These are phyloP conservation scores for Pelvicachromis taeniatus DNA, from an alignment of 2,113 vertebrate species.

Conservation along the genomic window DNA sequence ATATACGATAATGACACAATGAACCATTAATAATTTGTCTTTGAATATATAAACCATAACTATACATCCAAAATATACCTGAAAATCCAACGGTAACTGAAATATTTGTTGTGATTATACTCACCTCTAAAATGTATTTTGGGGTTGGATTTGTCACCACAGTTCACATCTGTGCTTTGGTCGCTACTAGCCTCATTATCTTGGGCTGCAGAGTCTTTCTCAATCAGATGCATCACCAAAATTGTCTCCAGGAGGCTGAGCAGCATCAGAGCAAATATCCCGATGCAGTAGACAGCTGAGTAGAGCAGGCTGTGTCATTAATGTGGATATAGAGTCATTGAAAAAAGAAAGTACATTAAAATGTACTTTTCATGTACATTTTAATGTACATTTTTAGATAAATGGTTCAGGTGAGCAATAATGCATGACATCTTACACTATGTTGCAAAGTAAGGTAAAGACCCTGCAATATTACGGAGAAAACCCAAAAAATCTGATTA, in stretches of 20 bases:
- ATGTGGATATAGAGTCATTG: neutral
- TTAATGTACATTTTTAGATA: too few species aligned
- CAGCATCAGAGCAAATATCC: neutral
- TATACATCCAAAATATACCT: neutral
- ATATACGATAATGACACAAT: neutral
- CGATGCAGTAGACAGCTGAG: neutral
- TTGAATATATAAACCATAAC: neutral
- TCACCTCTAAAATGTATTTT: neutral
- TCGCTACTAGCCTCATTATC: neutral
- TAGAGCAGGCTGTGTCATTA: neutral
- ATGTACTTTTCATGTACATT: too few species aligned
- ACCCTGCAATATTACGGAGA: neutral
- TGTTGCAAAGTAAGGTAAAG: neutral
- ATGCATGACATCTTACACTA: fast-evolving
- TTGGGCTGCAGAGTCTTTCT: neutral
- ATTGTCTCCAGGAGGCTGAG: neutral
- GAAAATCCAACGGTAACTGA: neutral
- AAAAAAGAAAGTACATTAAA: neutral
- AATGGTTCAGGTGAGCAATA: neutral
- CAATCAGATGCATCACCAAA: neutral
- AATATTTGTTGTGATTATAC: neutral
- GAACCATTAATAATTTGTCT: neutral
- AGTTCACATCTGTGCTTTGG: neutral
- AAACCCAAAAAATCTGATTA: neutral
- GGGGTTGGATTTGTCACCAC: neutral